phyloP scores from a whole-genome alignment of 2,113 vertebrate species.

The Brienomyrus brachyistius region DNA sequence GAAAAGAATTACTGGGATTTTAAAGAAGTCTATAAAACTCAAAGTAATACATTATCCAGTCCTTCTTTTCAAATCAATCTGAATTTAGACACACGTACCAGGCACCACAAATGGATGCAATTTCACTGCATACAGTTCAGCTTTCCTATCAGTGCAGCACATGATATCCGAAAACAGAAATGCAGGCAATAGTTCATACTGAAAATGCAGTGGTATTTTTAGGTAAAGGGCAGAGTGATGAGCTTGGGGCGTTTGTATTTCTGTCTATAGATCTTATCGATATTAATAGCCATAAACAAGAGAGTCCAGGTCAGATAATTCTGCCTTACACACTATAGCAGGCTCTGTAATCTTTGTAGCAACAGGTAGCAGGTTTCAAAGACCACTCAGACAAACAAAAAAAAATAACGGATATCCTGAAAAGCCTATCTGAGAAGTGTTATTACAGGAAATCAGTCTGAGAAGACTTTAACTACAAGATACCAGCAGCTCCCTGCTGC shows the following conservation, averaged over 20 bases:
- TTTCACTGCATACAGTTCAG: background rate
- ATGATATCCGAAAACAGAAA: background rate
- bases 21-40: background rate
- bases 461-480: background rate
- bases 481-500: background rate
- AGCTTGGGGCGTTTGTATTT: background rate
- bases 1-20: background rate
- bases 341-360: background rate
- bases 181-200: background rate
- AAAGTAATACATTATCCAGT: background rate
- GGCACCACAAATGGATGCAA: background rate
- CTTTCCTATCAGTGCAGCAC: background rate
- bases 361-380: background rate
- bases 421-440: background rate
- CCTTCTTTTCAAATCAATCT: background rate
- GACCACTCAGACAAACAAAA: background rate
- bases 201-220: background rate
- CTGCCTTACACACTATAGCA: background rate
- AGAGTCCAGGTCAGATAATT: background rate
- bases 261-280: background rate
- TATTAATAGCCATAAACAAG: background rate
- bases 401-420: background rate
- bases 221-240: background rate
- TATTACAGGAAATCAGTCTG: background rate
- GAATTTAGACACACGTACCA: background rate